Evolutionary conservation across 2,113 vertebrate genomes (phyloP), one percentile per base, ranked within the genome.

Genomic region (Scartelaos histophorus): DNA sequence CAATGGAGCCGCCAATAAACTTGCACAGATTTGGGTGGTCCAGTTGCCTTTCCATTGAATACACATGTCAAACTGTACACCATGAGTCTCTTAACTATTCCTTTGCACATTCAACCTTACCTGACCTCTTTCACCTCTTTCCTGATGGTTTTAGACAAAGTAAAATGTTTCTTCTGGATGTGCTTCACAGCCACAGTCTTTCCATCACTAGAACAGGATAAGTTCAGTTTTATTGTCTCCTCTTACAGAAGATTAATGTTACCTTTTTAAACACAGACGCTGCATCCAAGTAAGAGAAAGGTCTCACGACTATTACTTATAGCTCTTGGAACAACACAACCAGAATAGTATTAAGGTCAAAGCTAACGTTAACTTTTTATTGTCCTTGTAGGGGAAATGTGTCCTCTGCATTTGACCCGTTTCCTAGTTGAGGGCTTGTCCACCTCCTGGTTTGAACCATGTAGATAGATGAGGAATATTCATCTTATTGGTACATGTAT

Each of bases 1-100:
- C 92, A 12, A 90, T 90, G 38, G 87, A 93, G 13, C 92, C 92
- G 21, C 94, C 92, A 19, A 94, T 92, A 64, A 94, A 94, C 75
- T 93, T 94, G 75, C 90, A 93, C 13, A 94, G 71, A 66, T 94
- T 94, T 49, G 92, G 93, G 72, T 95, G 93, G 76, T 94, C 93
- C 62, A 94, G 85, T 76, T 92, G 90, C 76, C 94, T 94, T 61
- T n/a, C 25, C 7, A 75, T 13, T 11, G 3, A 62, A 45, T 19
- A 0, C 19, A 3, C 17, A 64, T 64, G 10, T n/a, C n/a, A 21
- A n/a, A 38, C 34, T 64, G 16, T 61, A 25, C 15, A 7, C 58
- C 19, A 54, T 21, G 16, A 17, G 3, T 24, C 54, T 22, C 34
- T 54, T 5, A 0, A 15, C 49, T 9, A 17, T 45, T 11, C 0